Evolutionary conservation across 2,797 vertebrate species (phyloP).

Genomic region (Bufotes viridis): DNA sequence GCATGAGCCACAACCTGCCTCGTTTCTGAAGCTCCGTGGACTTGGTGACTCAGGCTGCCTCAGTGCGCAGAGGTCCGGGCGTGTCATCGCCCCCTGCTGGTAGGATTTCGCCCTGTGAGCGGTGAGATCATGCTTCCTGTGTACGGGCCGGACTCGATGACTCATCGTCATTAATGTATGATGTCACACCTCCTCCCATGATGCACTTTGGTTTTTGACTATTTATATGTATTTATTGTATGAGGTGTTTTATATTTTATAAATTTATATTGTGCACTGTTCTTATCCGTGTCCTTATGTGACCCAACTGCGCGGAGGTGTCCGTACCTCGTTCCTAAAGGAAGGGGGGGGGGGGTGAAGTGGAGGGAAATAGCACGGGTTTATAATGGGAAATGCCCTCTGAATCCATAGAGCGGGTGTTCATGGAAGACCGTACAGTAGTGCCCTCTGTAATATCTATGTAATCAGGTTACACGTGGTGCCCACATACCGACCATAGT

Average conservation of each 20-base stretch:
- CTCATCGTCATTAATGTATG: neutral
- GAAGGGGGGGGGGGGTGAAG: no score
- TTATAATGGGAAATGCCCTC: no score
- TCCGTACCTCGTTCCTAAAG: no score
- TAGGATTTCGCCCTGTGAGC: neutral
- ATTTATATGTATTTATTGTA: slow-evolving; percentile 23
- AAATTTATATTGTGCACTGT: neutral
- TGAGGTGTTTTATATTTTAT: neutral
- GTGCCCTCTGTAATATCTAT: no score
- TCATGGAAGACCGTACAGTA: no score
- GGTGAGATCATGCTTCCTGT: neutral
- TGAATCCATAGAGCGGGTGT: no score
- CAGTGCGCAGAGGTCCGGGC: neutral
- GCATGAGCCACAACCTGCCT: no score
- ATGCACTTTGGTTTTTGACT: slow-evolving; percentile 2
- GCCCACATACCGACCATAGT: no score
- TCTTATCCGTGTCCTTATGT: neutral
- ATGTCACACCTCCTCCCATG: neutral
- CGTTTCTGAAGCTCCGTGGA: neutral
- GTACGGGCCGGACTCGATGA: neutral
- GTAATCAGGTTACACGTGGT: no score
- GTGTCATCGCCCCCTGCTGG: neutral
- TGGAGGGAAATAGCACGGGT: no score
- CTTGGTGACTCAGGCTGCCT: neutral
- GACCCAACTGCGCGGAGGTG: no score